Evolutionary conservation across 2,888 invertebrate genomes (phyloP), one percentile per base, ranked within the genome.

Genomic region (Macaria notata): DNA sequence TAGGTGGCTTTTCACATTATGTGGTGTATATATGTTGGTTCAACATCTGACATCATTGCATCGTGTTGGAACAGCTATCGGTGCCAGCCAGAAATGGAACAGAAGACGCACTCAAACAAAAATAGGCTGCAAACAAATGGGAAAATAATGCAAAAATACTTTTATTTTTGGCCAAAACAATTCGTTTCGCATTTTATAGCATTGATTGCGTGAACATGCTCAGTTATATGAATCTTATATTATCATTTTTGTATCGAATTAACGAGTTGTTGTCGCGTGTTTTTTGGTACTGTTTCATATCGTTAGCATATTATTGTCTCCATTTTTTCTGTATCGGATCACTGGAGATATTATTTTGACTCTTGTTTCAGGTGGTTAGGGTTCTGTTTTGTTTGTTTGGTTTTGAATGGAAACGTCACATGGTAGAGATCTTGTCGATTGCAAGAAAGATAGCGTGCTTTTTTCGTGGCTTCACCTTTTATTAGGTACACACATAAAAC

Each of bases 191-290:
- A 57, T 60, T 71, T 69, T 74, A 70, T 73, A 68, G 56, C 58
- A 76, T 75, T 76, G 70, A 71, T 86, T 79, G 84, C 85, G 83
- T 86, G 86, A 72, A 70, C 66, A 68, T 65, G 66, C 71, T 70
- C 75, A 72, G 78, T 80, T 75, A 77, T 63, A 70, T 62, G 66
- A 68, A 66, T 54, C 39, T 31, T 54, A 54, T 50, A 29, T 5
- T 50, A 59, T 59, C 51, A 57, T 49, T 54, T 50, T 58, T 48
- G 44, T 47, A 77, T 75, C 70, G 74, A 68, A 73, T 77, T 70
- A 76, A 71, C 70, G 73, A 70, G 74, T 78, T 71, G 78, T 71
- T 73, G 65, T 86, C 76, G 86, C 84, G 83, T 83, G 84, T 75
- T 65, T 67, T 59, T 63, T 55, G 30, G 45, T 41, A 44, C 48